Evolutionary conservation across 2,113 vertebrate genomes (phyloP).

Genomic region (Orycteropus afer): DNA sequence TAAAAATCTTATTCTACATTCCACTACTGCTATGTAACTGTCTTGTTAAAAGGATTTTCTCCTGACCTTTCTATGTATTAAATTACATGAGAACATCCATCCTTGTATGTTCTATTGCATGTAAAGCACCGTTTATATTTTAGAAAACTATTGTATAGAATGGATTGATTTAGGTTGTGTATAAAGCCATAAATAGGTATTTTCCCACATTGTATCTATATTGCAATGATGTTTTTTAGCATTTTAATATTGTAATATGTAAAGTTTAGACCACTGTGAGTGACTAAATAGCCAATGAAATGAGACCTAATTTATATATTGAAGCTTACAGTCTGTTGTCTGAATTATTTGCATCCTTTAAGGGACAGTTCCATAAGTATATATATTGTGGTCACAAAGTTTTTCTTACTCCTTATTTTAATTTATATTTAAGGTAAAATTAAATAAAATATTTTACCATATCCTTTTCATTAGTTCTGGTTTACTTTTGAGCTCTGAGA

Average conservation of each 20-base stretch:
- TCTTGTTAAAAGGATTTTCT: slow-evolving; percentile 63
- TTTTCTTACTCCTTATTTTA: slow-evolving; percentile 81
- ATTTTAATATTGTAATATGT: slow-evolving; percentile 86
- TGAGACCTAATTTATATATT: slow-evolving; percentile 83
- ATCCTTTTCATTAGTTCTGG: slow-evolving; percentile 38
- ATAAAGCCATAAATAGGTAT: slow-evolving; percentile 85
- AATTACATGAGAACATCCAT: slow-evolving; percentile 61
- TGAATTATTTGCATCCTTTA: slow-evolving; percentile 81
- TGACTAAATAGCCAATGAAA: slow-evolving; percentile 64
- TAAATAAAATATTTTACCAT: slow-evolving; percentile 84
- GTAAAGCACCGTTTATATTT: slow-evolving; percentile 86
- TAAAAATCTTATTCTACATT: slow-evolving; percentile 66
- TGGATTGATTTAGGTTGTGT: slow-evolving; percentile 82
- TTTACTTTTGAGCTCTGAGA: slow-evolving; percentile 52
- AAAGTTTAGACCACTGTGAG: slow-evolving; percentile 77
- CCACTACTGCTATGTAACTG: slow-evolving; percentile 50
- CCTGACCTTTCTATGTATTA: slow-evolving; percentile 71
- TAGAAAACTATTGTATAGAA: slow-evolving; percentile 76
- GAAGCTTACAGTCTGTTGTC: slow-evolving; percentile 81
- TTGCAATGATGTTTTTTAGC: slow-evolving; percentile 84
- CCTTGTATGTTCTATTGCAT: slow-evolving; percentile 82
- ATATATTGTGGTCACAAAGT: slow-evolving; percentile 71
- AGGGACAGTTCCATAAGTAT: slow-evolving; percentile 77
- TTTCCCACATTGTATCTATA: slow-evolving; percentile 83
- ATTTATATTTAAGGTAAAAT: slow-evolving; percentile 81